Evolutionary conservation across 2,113 vertebrate genomes (phyloP), one percentile per base, ranked within the genome.

Genomic region (Corythoichthys intestinalis): DNA sequence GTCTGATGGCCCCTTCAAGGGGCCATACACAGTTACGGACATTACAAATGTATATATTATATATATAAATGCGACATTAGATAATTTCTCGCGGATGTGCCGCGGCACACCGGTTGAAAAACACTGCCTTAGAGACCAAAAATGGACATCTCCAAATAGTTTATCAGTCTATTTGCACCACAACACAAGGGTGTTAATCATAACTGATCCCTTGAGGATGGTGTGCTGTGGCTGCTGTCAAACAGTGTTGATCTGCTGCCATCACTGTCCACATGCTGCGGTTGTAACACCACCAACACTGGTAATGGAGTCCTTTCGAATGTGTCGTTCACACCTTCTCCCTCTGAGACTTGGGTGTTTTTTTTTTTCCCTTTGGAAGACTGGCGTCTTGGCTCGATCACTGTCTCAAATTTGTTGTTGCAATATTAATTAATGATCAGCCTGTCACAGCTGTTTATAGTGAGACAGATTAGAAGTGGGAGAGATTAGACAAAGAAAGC

Each of bases 361-460:
- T 88, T 72, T 88, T 87, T 74, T 88, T 88, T 69, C 88, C 85
- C 83, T 81, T 82, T 71, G 61, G 15, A 61, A 77, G 82, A 84
- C 70, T 56, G 72, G 80, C 77, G 74, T 64, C 84, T 73, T 63
- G 84, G 78, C 83, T 41, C 84, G 89, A 88, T 91, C 80, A 83
- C 81, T 86, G 82, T 88, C 75, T 76, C 82, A 93, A 92, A 94
- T 93, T 93, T 92, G 87, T 91, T 91, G 91, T 83, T 89, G 90
- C 87, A 92, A 86, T 91, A 94, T 93, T 94, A 94, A 95, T 94
- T 93, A 95, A 91, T 89, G 87, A 83, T 85, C 91, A 87, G 81
- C 88, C 85, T 89, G 90, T 90, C 88, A 89, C 73, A 85, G 88
- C 84, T 87, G 89, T 89, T 92, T 92, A 92, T 90, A 87, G 85